Evolutionary conservation across 92 coral and sea anemone genomes (phyloP).

Genomic region (Scolanthus callimorphus): DNA sequence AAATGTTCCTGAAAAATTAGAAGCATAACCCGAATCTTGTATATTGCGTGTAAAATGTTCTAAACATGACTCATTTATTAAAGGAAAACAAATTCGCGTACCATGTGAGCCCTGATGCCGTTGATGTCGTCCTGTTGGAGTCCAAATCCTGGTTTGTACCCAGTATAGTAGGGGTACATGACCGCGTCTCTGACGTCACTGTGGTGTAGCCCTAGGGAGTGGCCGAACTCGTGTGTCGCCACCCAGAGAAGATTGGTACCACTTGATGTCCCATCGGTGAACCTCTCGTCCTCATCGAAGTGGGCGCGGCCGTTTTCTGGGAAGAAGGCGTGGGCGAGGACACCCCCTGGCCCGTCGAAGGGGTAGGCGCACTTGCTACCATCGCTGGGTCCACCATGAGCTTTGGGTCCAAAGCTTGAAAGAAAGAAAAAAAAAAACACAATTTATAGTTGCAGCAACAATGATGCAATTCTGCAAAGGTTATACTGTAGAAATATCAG

Average conservation of each 20-base stretch:
- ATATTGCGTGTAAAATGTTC: too few relatives aligned
- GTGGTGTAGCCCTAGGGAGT: constrained; percentile 72
- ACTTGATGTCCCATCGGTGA: constrained; percentile 48
- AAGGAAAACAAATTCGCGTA: constrained; percentile 16
- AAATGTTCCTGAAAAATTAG: too few relatives aligned
- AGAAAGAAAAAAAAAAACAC: neutral
- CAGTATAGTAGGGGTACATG: constrained; percentile 83
- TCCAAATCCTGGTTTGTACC: constrained; percentile 57
- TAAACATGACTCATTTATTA: too few relatives aligned
- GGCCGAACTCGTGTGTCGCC: constrained; percentile 93
- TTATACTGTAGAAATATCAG: too few relatives aligned
- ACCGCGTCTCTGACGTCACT: constrained; percentile 76
- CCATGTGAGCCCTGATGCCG: constrained; percentile 74
- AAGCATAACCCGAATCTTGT: too few relatives aligned
- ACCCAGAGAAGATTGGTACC: constrained; percentile 84
- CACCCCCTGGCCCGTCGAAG: constrained; percentile 79
- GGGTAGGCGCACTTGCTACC: constrained; percentile 45
- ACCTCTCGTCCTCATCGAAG: constrained; percentile 81
- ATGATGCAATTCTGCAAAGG: too few relatives aligned
- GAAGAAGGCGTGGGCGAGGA: constrained; percentile 81
- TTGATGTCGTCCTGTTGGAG: constrained; percentile 59
- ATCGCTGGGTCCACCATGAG: constrained; percentile 45
- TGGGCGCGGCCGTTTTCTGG: constrained; percentile 83
- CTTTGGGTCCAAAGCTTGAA: constrained; percentile 50
- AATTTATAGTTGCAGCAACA: too few relatives aligned